Base-by-base conservation (phyloP, 2,888 invertebrate species). In the Bugulina stolonifera region DNA sequence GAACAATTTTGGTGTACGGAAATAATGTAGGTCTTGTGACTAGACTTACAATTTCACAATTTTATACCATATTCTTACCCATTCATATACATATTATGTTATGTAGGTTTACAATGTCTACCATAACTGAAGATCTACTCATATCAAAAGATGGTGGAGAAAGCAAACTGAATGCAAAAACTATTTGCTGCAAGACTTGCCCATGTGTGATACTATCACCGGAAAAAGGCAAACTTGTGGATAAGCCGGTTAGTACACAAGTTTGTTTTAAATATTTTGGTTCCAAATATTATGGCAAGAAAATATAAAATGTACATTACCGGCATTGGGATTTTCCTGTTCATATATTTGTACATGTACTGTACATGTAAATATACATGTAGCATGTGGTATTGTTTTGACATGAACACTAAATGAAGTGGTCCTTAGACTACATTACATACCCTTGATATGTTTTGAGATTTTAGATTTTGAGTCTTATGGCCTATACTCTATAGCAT, bases 181-280 rank as follows among this genome's bases (percentile, higher is more conserved):
- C 3, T 64, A 64, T 64, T 64, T 32, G 32, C 64, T 64, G 64
- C 64, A 64, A 64, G 32, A 2, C 32, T 34, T 64, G 64, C n/a
- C 32, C 64, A 10, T 29, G 64, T 64, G 14, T 27, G 3, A 32
- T 64, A 32, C 27, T 64, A 27, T 34, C 32, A 32, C 64, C 64
- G 18, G 32, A n/a, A 25, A 64, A 64, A 29, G 64, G 64, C 27
- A 3, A 22, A 64, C 32, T 64, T 32, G 32, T 64, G 29, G 32
- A n/a, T 32, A 64, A 64, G 32, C 64, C 34, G n/a, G 64, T 64
- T 2, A 14, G 64, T 64, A 34, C 18, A n/a, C n/a, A n/a, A n/a
- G n/a, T n/a, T n/a, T n/a, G n/a, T n/a, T n/a, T n/a, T n/a, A n/a
- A n/a, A n/a, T n/a, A n/a, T n/a, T n/a, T n/a, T n/a, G n/a, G n/a